Percentiles rank a stretch among this genome's conserved stretches.
These are phyloP conservation scores for Hedychridium roseum DNA, from an alignment of 2,888 invertebrate genomes.

Conservation along the genomic window DNA sequence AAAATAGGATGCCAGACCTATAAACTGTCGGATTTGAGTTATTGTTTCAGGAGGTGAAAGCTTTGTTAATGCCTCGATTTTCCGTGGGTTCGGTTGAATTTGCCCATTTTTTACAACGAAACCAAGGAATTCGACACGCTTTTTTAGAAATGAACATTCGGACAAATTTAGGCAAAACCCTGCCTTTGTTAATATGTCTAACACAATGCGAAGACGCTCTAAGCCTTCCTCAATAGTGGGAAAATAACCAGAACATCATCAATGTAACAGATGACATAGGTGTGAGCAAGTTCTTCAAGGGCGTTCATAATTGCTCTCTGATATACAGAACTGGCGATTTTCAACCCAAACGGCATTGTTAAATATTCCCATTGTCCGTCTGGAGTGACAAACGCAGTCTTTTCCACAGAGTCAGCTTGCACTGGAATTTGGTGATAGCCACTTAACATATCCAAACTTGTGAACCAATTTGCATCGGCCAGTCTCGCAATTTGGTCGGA, in stretches of 20 bases:
- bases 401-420: slow-evolving; percentile 1
- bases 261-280: no score
- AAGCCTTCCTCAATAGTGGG: slow-evolving; percentile 23
- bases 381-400: slow-evolving; percentile 13
- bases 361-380: no score
- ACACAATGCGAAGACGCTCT: slow-evolving; percentile 21
- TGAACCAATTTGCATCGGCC: no score
- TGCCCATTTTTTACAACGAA: slow-evolving; percentile 12
- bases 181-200: slow-evolving; percentile 19
- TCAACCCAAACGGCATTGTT: slow-evolving; percentile 15
- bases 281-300: slow-evolving; percentile 4
- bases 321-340: slow-evolving; percentile 12
- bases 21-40: no score
- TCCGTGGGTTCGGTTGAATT: slow-evolving; percentile 18
- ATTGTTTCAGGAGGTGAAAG: no score
- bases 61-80: no score
- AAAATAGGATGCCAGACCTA: no score
- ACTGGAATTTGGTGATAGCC: no score
- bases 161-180: slow-evolving; percentile 22
- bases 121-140: no score
- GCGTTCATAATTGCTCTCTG: slow-evolving; percentile 14
- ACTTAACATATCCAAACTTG: no score
- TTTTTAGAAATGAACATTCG: slow-evolving; percentile 28
- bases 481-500: slow-evolving; percentile 3
- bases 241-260: no score